Conservation (phyloP, 2,888 invertebrate species). For the Tribolium freemani region DNA sequence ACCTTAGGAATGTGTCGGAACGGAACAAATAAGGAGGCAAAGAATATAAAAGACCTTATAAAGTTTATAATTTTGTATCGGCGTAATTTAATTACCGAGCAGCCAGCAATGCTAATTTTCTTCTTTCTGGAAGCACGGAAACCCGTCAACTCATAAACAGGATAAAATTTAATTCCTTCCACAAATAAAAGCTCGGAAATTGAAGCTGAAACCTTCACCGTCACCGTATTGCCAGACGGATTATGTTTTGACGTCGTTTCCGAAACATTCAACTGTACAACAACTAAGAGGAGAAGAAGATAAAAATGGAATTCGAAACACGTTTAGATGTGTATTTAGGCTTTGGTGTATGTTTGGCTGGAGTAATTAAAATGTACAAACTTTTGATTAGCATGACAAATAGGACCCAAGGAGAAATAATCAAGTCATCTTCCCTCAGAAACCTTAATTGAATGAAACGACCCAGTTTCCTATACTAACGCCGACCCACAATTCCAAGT, state of each 20-base stretch:
- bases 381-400: slow-evolving; percentile 44
- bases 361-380: slow-evolving; percentile 42
- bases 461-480: slow-evolving; percentile 12
- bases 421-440: slow-evolving; percentile 33
- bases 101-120: slow-evolving; percentile 42
- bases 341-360: slow-evolving; percentile 26
- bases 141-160: slow-evolving; percentile 44
- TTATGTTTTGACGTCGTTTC: slow-evolving; percentile 30
- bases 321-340: slow-evolving; percentile 40
- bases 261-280: slow-evolving; percentile 3
- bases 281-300: slow-evolving; percentile 10
- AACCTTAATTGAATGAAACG: slow-evolving; percentile 33
- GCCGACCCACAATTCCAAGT: background rate
- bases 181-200: slow-evolving; percentile 41
- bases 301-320: slow-evolving; percentile 25
- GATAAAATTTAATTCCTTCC: slow-evolving; percentile 44
- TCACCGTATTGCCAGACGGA: slow-evolving; percentile 26
- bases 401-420: slow-evolving; percentile 35
- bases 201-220: slow-evolving; percentile 35
- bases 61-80: slow-evolving; percentile 47
- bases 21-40: slow-evolving; percentile 36
- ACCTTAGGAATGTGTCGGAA: slow-evolving; percentile 27
- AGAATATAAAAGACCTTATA: slow-evolving; percentile 44
- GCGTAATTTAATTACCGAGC: slow-evolving; percentile 45
- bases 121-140: slow-evolving; percentile 41